Percentiles rank a stretch among this genome's conserved stretches.
phyloP scores from a whole-genome alignment of 1,140 invertebrate species.

The Pseudomyrmex dendroicus region DNA sequence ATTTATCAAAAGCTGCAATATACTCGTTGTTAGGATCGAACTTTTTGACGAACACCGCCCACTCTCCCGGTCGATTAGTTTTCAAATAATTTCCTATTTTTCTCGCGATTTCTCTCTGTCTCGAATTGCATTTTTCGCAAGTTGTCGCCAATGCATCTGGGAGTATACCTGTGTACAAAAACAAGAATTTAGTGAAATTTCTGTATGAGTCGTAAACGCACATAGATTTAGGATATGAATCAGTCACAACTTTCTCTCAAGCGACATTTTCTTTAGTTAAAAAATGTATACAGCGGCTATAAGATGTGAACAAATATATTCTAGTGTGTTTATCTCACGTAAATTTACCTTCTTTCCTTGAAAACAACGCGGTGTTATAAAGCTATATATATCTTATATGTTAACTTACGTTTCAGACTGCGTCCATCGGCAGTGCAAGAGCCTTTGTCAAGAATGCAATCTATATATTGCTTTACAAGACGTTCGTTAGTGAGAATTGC shows the following conservation, averaged over 20 bases:
- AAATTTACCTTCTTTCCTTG: background rate
- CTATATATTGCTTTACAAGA: conserved; percentile 61
- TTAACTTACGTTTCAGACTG: conserved; percentile 79
- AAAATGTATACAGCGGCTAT: no score
- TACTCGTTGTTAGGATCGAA: conserved; percentile 80
- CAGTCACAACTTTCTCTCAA: background rate
- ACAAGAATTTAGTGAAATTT: conserved; percentile 20
- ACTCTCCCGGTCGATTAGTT: conserved; percentile 77
- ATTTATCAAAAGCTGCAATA: conserved; percentile 29
- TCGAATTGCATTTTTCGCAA: conserved; percentile 84
- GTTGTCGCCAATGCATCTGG: conserved; percentile 83
- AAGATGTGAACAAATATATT: no score
- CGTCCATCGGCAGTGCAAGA: conserved; percentile 79
- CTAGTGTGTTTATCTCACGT: no score
- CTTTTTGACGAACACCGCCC: conserved; percentile 82
- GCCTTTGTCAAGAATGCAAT: conserved; percentile 80
- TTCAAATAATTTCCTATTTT: conserved; percentile 80
- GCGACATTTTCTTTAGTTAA: background rate
- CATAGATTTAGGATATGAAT: background rate
- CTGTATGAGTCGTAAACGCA: no score
- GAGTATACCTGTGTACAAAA: conserved; percentile 80
- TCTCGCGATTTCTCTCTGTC: conserved; percentile 81
- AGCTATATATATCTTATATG: background rate
- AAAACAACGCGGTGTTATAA: background rate
- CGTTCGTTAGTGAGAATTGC: conserved; percentile 39